A percentile compares a stretch with the other conserved stretches of the same genome.
These are phyloP conservation scores for Ametastegia equiseti DNA, from an alignment of 2,888 invertebrate species.

Conservation along the genomic window DNA sequence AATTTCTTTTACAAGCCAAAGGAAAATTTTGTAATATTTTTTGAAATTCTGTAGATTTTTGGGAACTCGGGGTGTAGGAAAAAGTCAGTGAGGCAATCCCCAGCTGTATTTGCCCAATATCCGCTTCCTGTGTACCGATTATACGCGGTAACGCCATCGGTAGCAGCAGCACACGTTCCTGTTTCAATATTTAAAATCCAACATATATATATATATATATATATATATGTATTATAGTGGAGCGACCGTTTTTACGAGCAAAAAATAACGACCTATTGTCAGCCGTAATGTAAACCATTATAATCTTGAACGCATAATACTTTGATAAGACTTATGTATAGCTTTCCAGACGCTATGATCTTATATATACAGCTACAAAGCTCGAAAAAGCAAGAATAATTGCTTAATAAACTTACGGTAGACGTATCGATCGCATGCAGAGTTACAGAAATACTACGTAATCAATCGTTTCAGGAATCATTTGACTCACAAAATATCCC, in stretches of 20 bases:
- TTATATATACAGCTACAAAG: too few species aligned
- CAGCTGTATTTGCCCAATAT: conserved; percentile 57
- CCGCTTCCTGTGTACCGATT: conserved; percentile 68
- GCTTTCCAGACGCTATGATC: not conserved
- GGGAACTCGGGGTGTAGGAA: not conserved
- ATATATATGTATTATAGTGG: too few species aligned
- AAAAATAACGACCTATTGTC: conserved; percentile 44
- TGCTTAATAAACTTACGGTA: not conserved
- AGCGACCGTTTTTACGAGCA: conserved; percentile 5
- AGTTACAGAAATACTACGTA: not conserved
- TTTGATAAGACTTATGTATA: not conserved
- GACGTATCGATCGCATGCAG: not conserved
- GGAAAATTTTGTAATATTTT: too few species aligned
- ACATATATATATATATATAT: too few species aligned
- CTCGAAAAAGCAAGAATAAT: not conserved
- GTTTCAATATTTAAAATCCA: conserved; percentile 40
- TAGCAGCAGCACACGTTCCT: conserved; percentile 27
- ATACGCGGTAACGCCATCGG: conserved; percentile 67
- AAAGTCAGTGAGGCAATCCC: not conserved
- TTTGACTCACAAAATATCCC: too few species aligned
- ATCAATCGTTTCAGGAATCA: too few species aligned
- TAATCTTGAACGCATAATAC: conserved; percentile 9
- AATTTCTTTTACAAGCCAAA: not conserved
- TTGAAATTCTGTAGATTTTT: too few species aligned
- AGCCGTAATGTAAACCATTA: conserved; percentile 14